Evolutionary conservation across 92 coral and sea anemone species (phyloP), one percentile per base, ranked within the genome.

Genomic region (Scolanthus callimorphus): DNA sequence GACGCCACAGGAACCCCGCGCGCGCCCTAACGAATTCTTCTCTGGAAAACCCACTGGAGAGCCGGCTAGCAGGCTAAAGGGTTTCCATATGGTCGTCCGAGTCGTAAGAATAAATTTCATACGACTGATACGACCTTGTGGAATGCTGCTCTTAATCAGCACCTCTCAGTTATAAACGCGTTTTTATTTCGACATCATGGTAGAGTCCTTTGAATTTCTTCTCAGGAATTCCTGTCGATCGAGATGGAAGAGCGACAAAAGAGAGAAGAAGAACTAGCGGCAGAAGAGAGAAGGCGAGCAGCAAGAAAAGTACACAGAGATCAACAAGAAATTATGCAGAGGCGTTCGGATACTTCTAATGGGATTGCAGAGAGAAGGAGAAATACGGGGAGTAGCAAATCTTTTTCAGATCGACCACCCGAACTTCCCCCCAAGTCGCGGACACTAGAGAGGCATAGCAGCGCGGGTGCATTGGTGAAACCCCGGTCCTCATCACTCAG

Each of bases 261-360:
- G 63, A 71, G 51, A 55, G 89, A 82, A 49, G 86, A 80, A 57
- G 89, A 82, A 24, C 83, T 69, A 38, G 55, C 70, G 22, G 69
- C 48, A 3, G 89, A 82, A 67, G 89, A 82, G 50, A 66, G 89
- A 20, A 65, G 89, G 39, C 62, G 79, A 67, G 79, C 83, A 0
- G 89, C 89, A 20, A 75, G 74, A 60, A 82, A 70, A 39, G 59
- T 82, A 8, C 89, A 82, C 34, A 57, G 69, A 12, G 83, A 76
- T 17, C 82, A 81, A 47, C 83, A 82, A 63, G 89, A 82, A 52
- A 28, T 82, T 12, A 80, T 74, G 15, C 82, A 69, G 44, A 44
- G 78, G 29, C 62, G 74, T 39, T 47, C 65, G 25, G 67, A 59
- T 11, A 45, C 31, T 11, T 49, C 60, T 30, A 82, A 82, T 82